Evolutionary conservation across 2,113 vertebrate species (phyloP), one percentile per base, ranked within the genome.

Genomic region (Etheostoma cragini): DNA sequence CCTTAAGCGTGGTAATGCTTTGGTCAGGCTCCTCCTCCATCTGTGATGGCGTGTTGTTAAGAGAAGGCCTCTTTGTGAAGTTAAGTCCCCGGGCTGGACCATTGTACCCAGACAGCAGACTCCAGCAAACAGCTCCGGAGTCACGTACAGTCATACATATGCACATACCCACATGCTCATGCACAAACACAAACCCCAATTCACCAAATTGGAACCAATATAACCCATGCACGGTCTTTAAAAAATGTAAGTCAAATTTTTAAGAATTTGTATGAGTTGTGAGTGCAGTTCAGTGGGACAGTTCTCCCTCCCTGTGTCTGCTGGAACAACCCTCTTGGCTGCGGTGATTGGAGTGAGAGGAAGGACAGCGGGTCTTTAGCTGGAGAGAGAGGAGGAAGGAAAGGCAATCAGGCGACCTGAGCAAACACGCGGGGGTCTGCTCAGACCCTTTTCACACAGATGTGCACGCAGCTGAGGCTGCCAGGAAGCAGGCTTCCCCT

Each of bases 371-470:
- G 93, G 92, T 93, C 92, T 94, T 93, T 93, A 92, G 88, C 91
- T 88, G 90, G 89, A 93, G 79, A 91, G 87, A 90, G 87, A 93
- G 90, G 91, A 94, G 95, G 95, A 95, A 95, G 95, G 94, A 95
- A 95, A 95, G 94, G 93, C 95, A 95, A 95, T 95, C 95, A 94
- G 90, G 89, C 91, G 87, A 95, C 92, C 92, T 93, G 93, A 95
- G 92, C 94, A 95, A 95, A 94, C 93, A 94, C 89, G 87, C 89
- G 91, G 89, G 89, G 92, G 91, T 93, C 93, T 86, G 85, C 89
- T 89, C 81, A 73, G 92, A 85, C 80, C 87, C 87, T 91, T 89
- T 53, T 49, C 89, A 83, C 91, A 90, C 95, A 96, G 95, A 96
- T 95, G 94, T 94, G 90, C 91, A 83, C 22, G 83, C 95, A 96